Base-by-base conservation (phyloP, 2,888 invertebrate genomes). In the Horisme vitalbata region DNA sequence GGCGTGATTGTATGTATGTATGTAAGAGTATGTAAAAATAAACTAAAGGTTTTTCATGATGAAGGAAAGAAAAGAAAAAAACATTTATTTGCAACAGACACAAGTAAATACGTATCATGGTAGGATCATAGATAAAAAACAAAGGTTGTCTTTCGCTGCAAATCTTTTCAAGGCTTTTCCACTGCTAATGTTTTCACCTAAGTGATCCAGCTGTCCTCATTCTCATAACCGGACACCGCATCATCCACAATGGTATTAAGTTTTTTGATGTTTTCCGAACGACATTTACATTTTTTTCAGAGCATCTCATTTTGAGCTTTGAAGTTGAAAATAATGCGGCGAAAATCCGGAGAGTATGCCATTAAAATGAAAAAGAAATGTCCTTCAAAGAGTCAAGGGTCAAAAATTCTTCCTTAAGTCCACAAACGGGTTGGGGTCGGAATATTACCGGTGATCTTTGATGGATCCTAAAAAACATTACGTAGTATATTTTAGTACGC, bases 171-270 rank as follows among this genome's bases (percentile, higher is more conserved):
- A n/a, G n/a, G n/a, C n/a, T n/a, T n/a, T n/a, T n/a, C n/a, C n/a
- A n/a, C n/a, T n/a, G n/a, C n/a, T n/a, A 7, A n/a, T 9, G 9
- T 34, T 34, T 27, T 9, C 7, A n/a, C 9, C 5, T 12, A 7
- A 38, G 21, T 49, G 39, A 32, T 9, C 9, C n/a, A 39, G 44
- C 23, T 32, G 27, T 31, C 1, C 4, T 12, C 9, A 8, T 15
- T 21, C 12, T 24, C 21, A 14, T 35, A 10, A 12, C 31, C 11
- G 30, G 36, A 36, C 35, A 39, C 23, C 39, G 27, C 39, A 41
- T 49, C 39, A 15, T 30, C 36, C 15, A 44, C 39, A 49, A 44
- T 18, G 49, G 44, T 49, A 44, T 48, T 34, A 48, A 30, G 48
- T 34, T 44, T 48, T 18, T 49, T 49, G 34, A 30, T 39, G 34